These are phyloP conservation scores for Drosophila orosa DNA, from an alignment of 1,140 invertebrate species.

Conservation along the genomic window DNA sequence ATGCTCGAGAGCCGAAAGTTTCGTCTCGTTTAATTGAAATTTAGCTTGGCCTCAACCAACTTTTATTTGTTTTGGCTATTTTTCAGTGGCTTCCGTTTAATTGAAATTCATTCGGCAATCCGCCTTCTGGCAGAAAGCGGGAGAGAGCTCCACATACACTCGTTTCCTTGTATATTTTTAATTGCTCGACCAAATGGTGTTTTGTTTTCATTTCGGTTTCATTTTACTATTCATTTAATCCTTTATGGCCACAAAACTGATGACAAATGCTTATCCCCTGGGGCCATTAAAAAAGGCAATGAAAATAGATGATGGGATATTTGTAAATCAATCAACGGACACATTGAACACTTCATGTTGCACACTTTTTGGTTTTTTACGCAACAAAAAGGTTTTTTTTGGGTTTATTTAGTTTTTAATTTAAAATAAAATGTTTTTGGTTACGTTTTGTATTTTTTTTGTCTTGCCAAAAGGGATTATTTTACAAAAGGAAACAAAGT, in stretches of 20 bases:
- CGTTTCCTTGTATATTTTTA: constrained; percentile 18
- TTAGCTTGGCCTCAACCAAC: constrained; percentile 25
- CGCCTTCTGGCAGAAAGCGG: constrained; percentile 9
- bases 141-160: background rate
- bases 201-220: constrained; percentile 23
- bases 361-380: constrained; percentile 17
- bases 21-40: constrained; percentile 45
- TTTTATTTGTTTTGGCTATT: constrained; percentile 29
- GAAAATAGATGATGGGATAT: constrained; percentile 32
- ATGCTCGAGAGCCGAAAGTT: constrained; percentile 22
- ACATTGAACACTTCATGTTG: constrained; percentile 32
- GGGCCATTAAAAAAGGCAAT: constrained; percentile 26
- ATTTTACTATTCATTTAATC: constrained; percentile 42
- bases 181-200: constrained; percentile 33
- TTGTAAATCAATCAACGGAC: constrained; percentile 48
- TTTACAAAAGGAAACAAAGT: constrained; percentile 2
- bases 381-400: background rate
- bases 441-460: background rate
- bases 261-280: constrained; percentile 40
- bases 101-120: constrained; percentile 35
- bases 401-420: constrained; percentile 33
- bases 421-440: constrained; percentile 29
- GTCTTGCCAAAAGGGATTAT: background rate
- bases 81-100: constrained; percentile 33
- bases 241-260: constrained; percentile 37